Base-by-base conservation (phyloP, 2,113 vertebrate genomes). In the Arizona elegans region DNA sequence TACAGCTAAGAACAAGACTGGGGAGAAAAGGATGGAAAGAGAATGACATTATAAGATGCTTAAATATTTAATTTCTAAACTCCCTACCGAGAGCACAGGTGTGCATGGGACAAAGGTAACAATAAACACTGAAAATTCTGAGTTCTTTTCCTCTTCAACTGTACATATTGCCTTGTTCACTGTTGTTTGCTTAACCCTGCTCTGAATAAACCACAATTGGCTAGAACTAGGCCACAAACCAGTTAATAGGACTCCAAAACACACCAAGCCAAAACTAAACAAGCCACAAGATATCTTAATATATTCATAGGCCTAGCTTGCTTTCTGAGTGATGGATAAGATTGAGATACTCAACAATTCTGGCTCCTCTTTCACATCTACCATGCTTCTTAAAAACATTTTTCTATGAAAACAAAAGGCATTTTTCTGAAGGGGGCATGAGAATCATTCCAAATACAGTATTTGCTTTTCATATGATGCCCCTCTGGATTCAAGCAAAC, bases 1-100 rank as follows among this genome's bases (percentile, higher is more conserved):
- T 92, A 95, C 88, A 93, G 92, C 92, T 93, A 90, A 93, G 93
- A 93, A 87, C 95, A 94, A 96, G 93, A 91, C 94, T 95, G 94
- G 96, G 23, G 54, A 81, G 65, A 47, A 53, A 24, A 93, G 96
- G 92, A 92, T 93, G 95, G 94, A 96, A 38, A 92, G 89, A 93
- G 70, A 53, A n/a, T 93, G 88, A 26, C 43, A 90, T 43, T 65
- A 92, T 52, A 58, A 62, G 38, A 70, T 52, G 54, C 43, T 89
- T 86, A 93, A 93, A 90, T 65, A 95, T 91, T 95, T 95, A 93
- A 95, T 54, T 95, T 93, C 90, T 59, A 91, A 92, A 92, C 75
- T 81, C 43, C 38, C 47, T 81, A 21, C 17, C 9, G 6, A 43
- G 15, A 81, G 8, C 33, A 21, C 7, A 43, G 75, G 33, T 21